Percentiles rank a stretch among this genome's conserved stretches.
These are phyloP conservation scores for Suillia variegata DNA, from an alignment of 2,888 invertebrate species.

Conservation along the genomic window DNA sequence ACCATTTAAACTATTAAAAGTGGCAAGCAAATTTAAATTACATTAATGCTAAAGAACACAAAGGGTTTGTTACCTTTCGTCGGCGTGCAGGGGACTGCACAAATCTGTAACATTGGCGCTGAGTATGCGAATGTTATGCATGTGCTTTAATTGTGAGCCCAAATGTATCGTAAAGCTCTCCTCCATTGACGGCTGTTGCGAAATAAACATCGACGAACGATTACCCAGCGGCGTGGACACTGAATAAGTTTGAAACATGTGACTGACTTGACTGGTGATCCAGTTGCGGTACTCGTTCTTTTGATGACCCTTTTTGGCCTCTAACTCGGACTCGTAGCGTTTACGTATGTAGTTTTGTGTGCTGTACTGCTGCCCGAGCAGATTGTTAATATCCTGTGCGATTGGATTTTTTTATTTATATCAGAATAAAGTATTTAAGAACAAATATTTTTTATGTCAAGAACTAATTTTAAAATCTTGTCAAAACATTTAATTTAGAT, in stretches of 20 bases:
- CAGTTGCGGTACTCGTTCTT: slow-evolving; percentile 85
- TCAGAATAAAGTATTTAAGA: not conserved
- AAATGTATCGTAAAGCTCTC: slow-evolving; percentile 98
- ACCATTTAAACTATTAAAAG: slow-evolving; percentile 61
- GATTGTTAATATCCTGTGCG: slow-evolving; percentile 74
- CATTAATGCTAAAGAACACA: slow-evolving; percentile 9
- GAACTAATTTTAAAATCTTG: too few species aligned
- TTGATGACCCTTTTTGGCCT: slow-evolving; percentile 83
- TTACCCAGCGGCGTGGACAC: slow-evolving; percentile 57
- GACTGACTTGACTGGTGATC: slow-evolving; percentile 68
- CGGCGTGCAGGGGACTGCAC: slow-evolving; percentile 66
- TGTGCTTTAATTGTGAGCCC: slow-evolving; percentile 97
- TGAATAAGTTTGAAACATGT: slow-evolving; percentile 51
- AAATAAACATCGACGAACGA: slow-evolving; percentile 61
- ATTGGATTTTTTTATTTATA: not conserved
- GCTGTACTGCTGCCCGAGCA: slow-evolving; percentile 82
- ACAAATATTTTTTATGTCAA: too few species aligned
- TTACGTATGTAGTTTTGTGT: slow-evolving; percentile 83
- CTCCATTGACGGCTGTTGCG: slow-evolving; percentile 68
- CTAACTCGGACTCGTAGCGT: slow-evolving; percentile 84
- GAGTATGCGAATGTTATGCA: slow-evolving; percentile 94
- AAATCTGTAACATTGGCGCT: slow-evolving; percentile 84
- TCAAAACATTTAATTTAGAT: not conserved
- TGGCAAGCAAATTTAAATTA: too few species aligned
- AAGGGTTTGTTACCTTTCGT: slow-evolving; percentile 49